Base-by-base conservation (phyloP, 2,113 vertebrate species). In the Daphoenositta chrysoptera region DNA sequence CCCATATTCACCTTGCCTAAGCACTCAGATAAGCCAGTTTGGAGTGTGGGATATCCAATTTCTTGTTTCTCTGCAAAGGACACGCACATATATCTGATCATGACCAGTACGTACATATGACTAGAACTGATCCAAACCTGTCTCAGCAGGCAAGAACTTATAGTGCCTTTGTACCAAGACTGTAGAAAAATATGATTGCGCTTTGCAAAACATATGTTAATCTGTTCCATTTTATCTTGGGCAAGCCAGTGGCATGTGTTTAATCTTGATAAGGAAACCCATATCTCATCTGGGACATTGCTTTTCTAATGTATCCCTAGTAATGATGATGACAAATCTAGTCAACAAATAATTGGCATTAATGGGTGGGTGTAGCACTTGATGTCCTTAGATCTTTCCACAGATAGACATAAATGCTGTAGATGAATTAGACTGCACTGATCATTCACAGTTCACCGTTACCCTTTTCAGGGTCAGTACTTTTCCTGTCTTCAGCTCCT, bases 401-500 rank as follows among this genome's bases (percentile, higher is more conserved):
- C 5, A 91, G 66, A 80, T 33, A 94, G 58, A 56, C 40, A 72
- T 57, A 86, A 92, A 76, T 17, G 48, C 58, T 70, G 35, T 23
- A 90, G 83, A 86, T 95, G 71, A 96, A 95, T 92, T 88, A 89
- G 58, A 51, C 51, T 69, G 44, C 39, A 42, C 45, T 80, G 75
- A 83, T 65, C 94, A 89, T 39, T 90, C 68, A 73, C 54, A 72
- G 51, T 72, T 93, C 70, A 68, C 2, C 0, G 50, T 92, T 77
- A 85, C 13, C 26, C 45, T 92, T 56, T 71, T 60, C 87, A 94
- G 75, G 78, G 90, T 87, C 90, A 92, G 76, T 83, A 73, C 44
- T 90, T 93, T 70, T 87, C 71, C 85, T 72, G 40, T 53, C 78
- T 85, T 94, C 85, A 95, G 63, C 71, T 85, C 79, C 39, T 88